Base-by-base conservation (phyloP, 2,888 invertebrate genomes). In the Parnassius mnemosyne region DNA sequence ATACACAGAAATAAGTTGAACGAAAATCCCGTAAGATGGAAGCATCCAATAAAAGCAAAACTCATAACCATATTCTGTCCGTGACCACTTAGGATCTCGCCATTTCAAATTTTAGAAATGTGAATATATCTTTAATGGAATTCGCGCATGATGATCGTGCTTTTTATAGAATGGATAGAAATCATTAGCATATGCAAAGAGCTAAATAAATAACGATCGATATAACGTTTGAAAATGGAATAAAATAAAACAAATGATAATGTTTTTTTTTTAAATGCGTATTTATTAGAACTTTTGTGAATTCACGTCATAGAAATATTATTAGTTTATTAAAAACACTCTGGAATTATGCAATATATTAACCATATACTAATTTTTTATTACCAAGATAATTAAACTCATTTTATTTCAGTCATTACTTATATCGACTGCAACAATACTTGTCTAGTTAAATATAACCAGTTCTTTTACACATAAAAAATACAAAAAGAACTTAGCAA, bases 1-100 rank as follows among this genome's bases (percentile, higher is more conserved):
- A 72, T 72, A 71, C 61, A 67, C 72, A 73, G 67, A 71, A 75
- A 73, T 71, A 70, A 64, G 70, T 71, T 67, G 71, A 65, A 70
- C 66, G 65, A 70, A 71, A 63, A 71, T 68, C 65, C 63, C 61
- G 57, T 65, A 65, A 67, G 67, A 70, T 72, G 71, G 68, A 68
- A 70, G 72, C 71, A 69, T 65, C 63, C 66, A 74, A 74, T 68
- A 64, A 69, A 66, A 72, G 61, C 71, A 71, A 72, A 71, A 69
- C 59, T 65, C 66, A 64, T 63, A 62, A 67, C 70, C 62, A 57
- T 51, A 64, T 52, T 62, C 52, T 57, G 56, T 60, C 67, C 65
- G 69, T 72, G 76, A 75, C 73, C 75, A 66, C 66, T 76, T 72
- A 69, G 52, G 34, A 62, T 53, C 34, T 43, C 53, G 62, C 50